Evolutionary conservation across 1,140 invertebrate genomes (phyloP).

Genomic region (Holotrichia oblita): DNA sequence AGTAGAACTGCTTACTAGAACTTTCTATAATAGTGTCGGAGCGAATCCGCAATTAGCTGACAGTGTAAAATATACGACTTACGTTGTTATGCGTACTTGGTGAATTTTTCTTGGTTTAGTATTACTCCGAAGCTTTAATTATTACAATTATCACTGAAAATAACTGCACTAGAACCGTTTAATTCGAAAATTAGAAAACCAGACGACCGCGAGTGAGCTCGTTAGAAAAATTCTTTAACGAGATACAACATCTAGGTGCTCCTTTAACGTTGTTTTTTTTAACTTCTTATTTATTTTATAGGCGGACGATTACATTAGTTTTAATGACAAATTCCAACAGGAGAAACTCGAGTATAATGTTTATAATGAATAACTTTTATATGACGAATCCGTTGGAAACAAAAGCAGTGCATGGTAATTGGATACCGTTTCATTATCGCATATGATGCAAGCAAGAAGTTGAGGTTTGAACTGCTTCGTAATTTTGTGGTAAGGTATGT

Average conservation of each 20-base stretch:
- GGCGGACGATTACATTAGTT: constrained; percentile 8
- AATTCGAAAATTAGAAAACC: not conserved
- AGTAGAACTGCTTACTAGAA: not conserved
- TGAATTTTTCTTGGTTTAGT: not conserved
- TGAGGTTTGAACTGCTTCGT: not conserved
- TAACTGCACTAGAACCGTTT: constrained; percentile 17
- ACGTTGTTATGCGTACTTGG: not conserved
- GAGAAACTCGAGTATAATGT: constrained; percentile 14
- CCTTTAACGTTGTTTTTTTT: not conserved
- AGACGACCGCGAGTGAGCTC: not conserved
- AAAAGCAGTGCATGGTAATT: constrained; percentile 1
- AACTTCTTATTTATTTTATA: constrained; percentile 10
- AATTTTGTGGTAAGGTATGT: not conserved
- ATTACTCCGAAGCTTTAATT: not conserved
- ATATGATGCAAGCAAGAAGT: not conserved
- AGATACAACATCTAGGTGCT: not conserved
- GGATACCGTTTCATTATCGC: not conserved
- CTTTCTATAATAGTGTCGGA: not conserved
- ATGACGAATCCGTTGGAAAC: constrained; percentile 18
- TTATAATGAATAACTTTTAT: constrained; percentile 31
- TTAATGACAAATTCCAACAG: constrained; percentile 22
- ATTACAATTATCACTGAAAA: constrained; percentile 28
- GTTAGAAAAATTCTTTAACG: constrained; percentile 17
- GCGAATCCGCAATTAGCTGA: not conserved
- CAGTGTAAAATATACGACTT: not conserved